These are phyloP conservation scores for Diarsia mendica DNA, from an alignment of 2,888 invertebrate genomes.

Conservation along the genomic window DNA sequence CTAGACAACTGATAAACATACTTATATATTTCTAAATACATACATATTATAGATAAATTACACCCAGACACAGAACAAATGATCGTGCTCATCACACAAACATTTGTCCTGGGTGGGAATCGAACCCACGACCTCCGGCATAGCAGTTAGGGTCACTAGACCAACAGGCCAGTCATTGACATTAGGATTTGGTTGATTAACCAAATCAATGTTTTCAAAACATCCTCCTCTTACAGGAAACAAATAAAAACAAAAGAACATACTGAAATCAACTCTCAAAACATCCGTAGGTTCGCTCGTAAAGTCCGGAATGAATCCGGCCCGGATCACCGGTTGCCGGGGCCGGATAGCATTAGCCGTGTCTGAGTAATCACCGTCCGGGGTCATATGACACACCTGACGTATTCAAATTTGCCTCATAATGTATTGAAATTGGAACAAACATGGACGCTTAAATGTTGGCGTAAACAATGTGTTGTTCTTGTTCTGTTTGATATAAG, in stretches of 20 bases:
- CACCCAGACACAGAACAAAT: no score
- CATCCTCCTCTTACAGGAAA: slow-evolving; percentile 32
- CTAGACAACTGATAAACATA: no score
- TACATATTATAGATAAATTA: no score
- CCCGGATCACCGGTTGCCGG: slow-evolving; percentile 57
- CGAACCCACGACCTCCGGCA: no score
- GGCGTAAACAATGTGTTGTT: slow-evolving; percentile 37
- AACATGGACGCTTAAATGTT: slow-evolving; percentile 53
- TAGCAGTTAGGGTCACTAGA: no score
- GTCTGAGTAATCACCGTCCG: slow-evolving; percentile 67
- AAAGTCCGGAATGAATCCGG: slow-evolving; percentile 67
- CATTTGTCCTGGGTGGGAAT: no score
- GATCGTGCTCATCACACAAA: no score
- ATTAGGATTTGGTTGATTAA: slow-evolving; percentile 33
- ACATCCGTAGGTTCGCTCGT: slow-evolving; percentile 62
- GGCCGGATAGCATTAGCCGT: slow-evolving; percentile 66
- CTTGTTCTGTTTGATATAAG: slow-evolving; percentile 23
- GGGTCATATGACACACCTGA: slow-evolving; percentile 71
- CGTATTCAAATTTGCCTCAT: slow-evolving; percentile 70
- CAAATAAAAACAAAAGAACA: slow-evolving; percentile 64
- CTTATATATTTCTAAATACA: no score
- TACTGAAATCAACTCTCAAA: slow-evolving; percentile 53
- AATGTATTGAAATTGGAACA: slow-evolving; percentile 67
- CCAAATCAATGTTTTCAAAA: slow-evolving; percentile 35
- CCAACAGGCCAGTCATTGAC: no score